Evolutionary conservation across 2,888 invertebrate species (phyloP).

Genomic region (Amiota communis): DNA sequence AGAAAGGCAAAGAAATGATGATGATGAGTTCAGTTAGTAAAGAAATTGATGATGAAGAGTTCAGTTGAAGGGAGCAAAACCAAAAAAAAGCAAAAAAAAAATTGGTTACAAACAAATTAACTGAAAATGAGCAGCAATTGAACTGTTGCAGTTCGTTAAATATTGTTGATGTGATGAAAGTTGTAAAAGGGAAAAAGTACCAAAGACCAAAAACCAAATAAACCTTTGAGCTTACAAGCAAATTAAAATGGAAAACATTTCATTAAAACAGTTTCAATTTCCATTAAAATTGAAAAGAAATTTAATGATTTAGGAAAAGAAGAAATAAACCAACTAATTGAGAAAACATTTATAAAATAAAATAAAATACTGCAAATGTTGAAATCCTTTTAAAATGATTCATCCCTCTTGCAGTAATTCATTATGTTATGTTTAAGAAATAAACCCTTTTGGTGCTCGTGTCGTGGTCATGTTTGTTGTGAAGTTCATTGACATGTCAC

Average conservation of each 20-base stretch:
- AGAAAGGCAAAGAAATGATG: background rate
- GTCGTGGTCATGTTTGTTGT: too few relatives aligned
- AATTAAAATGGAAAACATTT: constrained; percentile 9
- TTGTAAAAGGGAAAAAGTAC: background rate
- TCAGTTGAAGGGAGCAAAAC: background rate
- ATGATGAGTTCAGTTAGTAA: background rate
- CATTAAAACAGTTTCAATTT: background rate
- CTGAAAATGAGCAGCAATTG: constrained; percentile 53
- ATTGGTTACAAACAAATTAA: constrained; percentile 64
- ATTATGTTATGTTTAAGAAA: too few relatives aligned
- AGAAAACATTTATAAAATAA: too few relatives aligned
- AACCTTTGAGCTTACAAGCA: background rate
- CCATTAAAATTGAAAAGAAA: too few relatives aligned
- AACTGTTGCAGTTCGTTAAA: constrained; percentile 21
- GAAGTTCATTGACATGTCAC: constrained; percentile 29
- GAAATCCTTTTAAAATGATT: too few relatives aligned
- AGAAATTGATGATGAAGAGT: background rate
- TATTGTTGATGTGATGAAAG: background rate
- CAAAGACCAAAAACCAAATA: background rate
- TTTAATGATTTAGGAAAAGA: too few relatives aligned
- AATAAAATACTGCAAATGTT: too few relatives aligned
- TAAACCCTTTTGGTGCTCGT: too few relatives aligned
- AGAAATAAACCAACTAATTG: too few relatives aligned
- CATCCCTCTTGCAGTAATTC: too few relatives aligned
- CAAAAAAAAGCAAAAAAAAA: constrained; percentile 23